Base-by-base conservation (phyloP, 2,888 invertebrate genomes). In the Oscheius sp. region DNA sequence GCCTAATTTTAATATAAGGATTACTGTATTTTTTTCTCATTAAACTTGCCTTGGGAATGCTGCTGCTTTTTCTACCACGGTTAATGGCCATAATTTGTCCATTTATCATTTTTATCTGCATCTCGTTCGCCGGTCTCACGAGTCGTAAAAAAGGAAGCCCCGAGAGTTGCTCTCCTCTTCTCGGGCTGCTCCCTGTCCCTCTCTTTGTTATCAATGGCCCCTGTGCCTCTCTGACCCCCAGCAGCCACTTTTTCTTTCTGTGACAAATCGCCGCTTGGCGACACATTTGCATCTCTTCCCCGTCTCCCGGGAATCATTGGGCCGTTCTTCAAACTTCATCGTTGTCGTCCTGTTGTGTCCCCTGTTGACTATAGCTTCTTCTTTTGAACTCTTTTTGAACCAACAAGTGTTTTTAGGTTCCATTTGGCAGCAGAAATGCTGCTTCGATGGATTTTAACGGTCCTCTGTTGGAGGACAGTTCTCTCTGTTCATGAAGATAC, bases 241-340 rank as follows among this genome's bases (percentile, higher is more conserved):
- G 27, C 52, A 49, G 46, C n/a, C 49, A 18, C 64, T 64, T 64
- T 64, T 64, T 64, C 52, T 63, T 13, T 66, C 49, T 27, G n/a
- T 69, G 69, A 69, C 69, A 69, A 69, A 69, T 69, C 29, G 69
- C 52, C 69, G 69, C 56, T 69, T 69, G 69, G 56, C 69, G 69
- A 69, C 69, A 69, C 69, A 69, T 69, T 69, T 41, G 13, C 18
- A 61, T 61, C 61, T 16, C 43, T 29, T 13, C 29, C 9, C 7
- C 66, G 23, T 52, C 52, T 29, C 66, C 52, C 27, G 46, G 27
- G 66, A 43, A 35, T 35, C 35, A 9, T 35, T 43, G 43, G 18
- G 18, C n/a, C 45, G 25, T 63, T 45, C 63, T 45, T 63, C 63
- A 45, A 35, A 16, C 45, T n/a, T 12, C 63, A 23, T 45, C 61